Evolutionary conservation across 2,888 invertebrate genomes (phyloP).

Genomic region (Congeria kusceri): DNA sequence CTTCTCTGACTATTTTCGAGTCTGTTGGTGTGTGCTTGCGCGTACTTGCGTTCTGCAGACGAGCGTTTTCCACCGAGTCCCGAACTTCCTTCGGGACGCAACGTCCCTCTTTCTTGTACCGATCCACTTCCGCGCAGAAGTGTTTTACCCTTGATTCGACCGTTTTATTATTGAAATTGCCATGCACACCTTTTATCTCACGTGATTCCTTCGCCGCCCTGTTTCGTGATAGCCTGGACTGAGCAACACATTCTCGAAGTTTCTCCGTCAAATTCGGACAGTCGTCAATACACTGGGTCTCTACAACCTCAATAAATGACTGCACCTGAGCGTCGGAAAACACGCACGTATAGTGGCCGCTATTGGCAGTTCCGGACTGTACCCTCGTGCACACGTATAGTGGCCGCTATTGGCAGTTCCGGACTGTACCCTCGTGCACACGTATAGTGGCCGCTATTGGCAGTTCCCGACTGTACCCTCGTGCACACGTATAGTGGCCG

Average conservation of each 20-base stretch:
- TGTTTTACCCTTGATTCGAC: slow-evolving; percentile 38
- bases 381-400: slow-evolving; percentile 36
- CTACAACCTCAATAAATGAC: slow-evolving; percentile 49
- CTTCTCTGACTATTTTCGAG: slow-evolving; percentile 23
- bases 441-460: slow-evolving; percentile 32
- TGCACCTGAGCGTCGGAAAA: slow-evolving; percentile 52
- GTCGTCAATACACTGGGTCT: slow-evolving; percentile 43
- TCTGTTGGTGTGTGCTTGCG: slow-evolving; percentile 10
- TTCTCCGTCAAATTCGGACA: slow-evolving; percentile 35
- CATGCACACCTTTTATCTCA: slow-evolving; percentile 14
- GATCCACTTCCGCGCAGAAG: slow-evolving; percentile 50
- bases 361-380: not conserved
- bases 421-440: slow-evolving; percentile 27
- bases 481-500: slow-evolving; percentile 47
- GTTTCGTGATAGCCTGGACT: not conserved
- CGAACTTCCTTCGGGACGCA: slow-evolving; percentile 40
- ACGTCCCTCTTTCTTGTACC: slow-evolving; percentile 35
- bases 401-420: slow-evolving; percentile 13
- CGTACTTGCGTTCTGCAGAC: slow-evolving; percentile 38
- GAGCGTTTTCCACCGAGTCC: slow-evolving; percentile 36
- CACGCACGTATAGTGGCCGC: slow-evolving; percentile 49
- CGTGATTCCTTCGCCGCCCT: slow-evolving; percentile 23
- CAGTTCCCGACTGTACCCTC: not conserved
- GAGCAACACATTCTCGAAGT: slow-evolving; percentile 25
- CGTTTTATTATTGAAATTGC: slow-evolving; percentile 18